Base-by-base conservation (phyloP, 2,888 invertebrate genomes). In the Trissolcus japonicus region DNA sequence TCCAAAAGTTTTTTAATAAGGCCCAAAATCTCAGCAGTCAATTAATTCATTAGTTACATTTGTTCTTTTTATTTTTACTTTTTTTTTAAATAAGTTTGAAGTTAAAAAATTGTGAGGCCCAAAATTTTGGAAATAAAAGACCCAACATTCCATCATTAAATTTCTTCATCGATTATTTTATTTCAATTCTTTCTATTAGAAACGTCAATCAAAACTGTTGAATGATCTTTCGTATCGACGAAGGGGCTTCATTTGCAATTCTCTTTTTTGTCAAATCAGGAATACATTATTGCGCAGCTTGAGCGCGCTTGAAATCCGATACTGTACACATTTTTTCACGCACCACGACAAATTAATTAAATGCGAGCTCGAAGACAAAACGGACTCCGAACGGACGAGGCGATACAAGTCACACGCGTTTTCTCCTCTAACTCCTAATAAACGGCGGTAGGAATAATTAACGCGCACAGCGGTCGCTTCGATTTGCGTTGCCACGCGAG, bases 281-380 rank as follows among this genome's bases (percentile, higher is more conserved):
- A 60, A 78, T 78, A 78, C 61, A 74, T 78, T 78, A 66, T 53
- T 51, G 57, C 77, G 54, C 77, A 73, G 77, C 76, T 68, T 74
- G 74, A 74, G 41, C 73, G 60, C 66, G 66, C 63, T 35, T 48
- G 73, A 72, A 77, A 77, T 73, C 55, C 67, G 68, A 68, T 67
- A 77, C 68, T 61, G 35, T 35, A 67, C 76, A 66, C 56, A 71
- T 67, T 62, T 72, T 76, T 62, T 57, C 63, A 72, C 72, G 60
- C 71, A 57, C 50, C 61, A 51, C 62, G 72, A 76, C 76, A 72
- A 76, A 76, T 76, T 76, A 76, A 72, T 76, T 72, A 67, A 67
- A 63, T 59, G 57, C 61, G 54, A 19, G 51, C 16, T 19, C 40
- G 25, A 35, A 40, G 53, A 41, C 51, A 56, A 56, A 69, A 61